A percentile compares a stretch with the other conserved stretches of the same genome.
phyloP scores from a whole-genome alignment of 2,113 vertebrate genomes.

The Oophaga pumilio region DNA sequence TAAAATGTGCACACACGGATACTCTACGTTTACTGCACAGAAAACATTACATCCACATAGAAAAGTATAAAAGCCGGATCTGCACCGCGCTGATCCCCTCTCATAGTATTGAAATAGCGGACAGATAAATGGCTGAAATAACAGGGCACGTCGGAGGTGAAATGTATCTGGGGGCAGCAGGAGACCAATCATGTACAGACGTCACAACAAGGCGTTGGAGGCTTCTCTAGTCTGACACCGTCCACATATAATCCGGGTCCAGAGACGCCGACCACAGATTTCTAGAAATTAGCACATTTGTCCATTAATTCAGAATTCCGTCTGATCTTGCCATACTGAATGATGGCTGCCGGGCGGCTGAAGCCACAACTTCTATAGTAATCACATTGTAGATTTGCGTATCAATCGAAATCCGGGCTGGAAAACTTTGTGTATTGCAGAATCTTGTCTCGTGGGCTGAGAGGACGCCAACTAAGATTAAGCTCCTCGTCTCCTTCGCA shows the following conservation, averaged over 20 bases:
- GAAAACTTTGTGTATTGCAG: conserved; percentile 68
- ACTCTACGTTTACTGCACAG: not conserved
- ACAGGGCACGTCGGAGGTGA: not conserved
- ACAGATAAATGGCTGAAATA: not conserved
- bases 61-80: not conserved
- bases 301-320: not conserved
- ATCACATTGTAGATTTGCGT: not conserved
- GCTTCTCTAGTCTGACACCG: not conserved
- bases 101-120: not conserved
- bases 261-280: not conserved
- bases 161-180: not conserved
- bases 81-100: not conserved
- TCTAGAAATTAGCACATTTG: not conserved
- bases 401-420: conserved; percentile 68
- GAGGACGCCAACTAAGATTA: conserved; percentile 65
- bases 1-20: too few relatives aligned
- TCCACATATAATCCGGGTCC: not conserved
- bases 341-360: not conserved
- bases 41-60: not conserved
- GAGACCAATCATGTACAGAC: not conserved
- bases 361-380: not conserved
- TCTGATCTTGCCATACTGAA: not conserved
- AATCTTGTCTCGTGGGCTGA: conserved; percentile 64
- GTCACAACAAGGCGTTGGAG: not conserved
- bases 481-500: conserved; percentile 68